Percentiles rank a stretch among this genome's conserved stretches.
Conservation (phyloP, 2,797 vertebrate species). For the Acanthurus leucopareius region DNA sequence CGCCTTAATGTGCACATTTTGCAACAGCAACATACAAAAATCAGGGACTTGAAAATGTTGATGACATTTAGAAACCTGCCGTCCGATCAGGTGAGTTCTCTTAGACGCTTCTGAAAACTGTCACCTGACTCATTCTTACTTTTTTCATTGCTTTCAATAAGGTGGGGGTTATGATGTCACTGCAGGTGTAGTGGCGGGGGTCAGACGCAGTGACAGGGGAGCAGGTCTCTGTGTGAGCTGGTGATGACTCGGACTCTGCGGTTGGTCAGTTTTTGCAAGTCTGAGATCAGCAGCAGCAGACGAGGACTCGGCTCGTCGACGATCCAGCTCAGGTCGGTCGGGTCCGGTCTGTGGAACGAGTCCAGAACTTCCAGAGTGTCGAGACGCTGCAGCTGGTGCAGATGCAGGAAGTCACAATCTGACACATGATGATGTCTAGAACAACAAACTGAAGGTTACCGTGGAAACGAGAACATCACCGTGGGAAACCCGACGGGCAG, state of each 20-base stretch:
- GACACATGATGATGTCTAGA: slow-evolving; percentile 59
- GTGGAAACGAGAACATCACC: not conserved
- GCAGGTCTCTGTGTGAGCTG: slow-evolving; percentile 25
- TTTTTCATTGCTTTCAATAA: too few species aligned
- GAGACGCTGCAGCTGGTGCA: slow-evolving; percentile 47
- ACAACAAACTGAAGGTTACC: not conserved
- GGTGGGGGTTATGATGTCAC: too few species aligned
- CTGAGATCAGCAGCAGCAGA: slow-evolving; percentile 39
- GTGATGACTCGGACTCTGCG: slow-evolving; percentile 61
- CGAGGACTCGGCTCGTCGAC: slow-evolving; percentile 49
- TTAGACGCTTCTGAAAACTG: too few species aligned
- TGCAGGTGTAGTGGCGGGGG: too few species aligned
- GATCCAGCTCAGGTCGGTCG: not conserved
- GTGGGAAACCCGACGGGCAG: not conserved
- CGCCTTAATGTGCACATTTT: too few species aligned
- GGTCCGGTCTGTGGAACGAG: slow-evolving; percentile 53
- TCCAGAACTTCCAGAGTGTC: slow-evolving; percentile 61
- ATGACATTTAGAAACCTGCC: too few species aligned
- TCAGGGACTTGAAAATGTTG: too few species aligned
- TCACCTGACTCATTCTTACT: too few species aligned
- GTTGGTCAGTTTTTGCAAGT: slow-evolving; percentile 50
- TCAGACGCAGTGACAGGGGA: slow-evolving; percentile 60
- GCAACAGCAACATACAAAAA: too few species aligned
- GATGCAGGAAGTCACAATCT: slow-evolving; percentile 52
- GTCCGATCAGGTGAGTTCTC: too few species aligned